Percentiles rank a stretch among this genome's conserved stretches.
Conservation (phyloP, 2,113 vertebrate genomes). For the Formicarius rufipectus region DNA sequence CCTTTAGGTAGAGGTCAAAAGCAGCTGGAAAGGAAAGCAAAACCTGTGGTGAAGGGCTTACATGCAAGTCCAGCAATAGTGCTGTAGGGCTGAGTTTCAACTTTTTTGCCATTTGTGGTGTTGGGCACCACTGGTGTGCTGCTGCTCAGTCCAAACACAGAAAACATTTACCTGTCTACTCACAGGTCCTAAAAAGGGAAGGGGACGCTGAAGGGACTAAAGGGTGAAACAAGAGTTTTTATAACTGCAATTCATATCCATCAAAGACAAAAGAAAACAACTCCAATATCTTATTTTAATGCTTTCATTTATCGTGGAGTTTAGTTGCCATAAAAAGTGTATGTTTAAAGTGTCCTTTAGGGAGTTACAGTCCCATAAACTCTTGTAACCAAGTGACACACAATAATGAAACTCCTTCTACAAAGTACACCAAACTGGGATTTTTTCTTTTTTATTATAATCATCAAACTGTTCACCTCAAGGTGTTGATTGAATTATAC, state of each 20-base stretch:
- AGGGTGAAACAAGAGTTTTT: not conserved
- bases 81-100: not conserved
- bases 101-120: not conserved
- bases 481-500: slow-evolving; percentile 73
- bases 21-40: not conserved
- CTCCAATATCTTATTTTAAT: slow-evolving; percentile 73
- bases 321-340: slow-evolving; percentile 67
- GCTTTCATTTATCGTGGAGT: slow-evolving; percentile 73
- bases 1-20: not conserved
- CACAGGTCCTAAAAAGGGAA: not conserved
- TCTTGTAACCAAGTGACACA: slow-evolving; percentile 64
- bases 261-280: slow-evolving; percentile 68
- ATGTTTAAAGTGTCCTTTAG: slow-evolving; percentile 71
- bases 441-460: slow-evolving; percentile 69
- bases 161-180: not conserved
- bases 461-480: slow-evolving; percentile 65
- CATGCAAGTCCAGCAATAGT: not conserved
- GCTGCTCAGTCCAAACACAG: not conserved
- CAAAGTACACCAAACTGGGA: slow-evolving; percentile 70
- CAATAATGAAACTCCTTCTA: slow-evolving; percentile 68
- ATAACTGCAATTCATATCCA: slow-evolving; percentile 57
- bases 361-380: slow-evolving; percentile 72
- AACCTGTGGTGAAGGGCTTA: not conserved
- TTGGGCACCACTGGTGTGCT: no score
- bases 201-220: not conserved